A percentile compares a stretch with the other conserved stretches of the same genome.
Evolutionary conservation across 2,888 invertebrate species (phyloP).

Genomic region (Cantharis lateralis): DNA sequence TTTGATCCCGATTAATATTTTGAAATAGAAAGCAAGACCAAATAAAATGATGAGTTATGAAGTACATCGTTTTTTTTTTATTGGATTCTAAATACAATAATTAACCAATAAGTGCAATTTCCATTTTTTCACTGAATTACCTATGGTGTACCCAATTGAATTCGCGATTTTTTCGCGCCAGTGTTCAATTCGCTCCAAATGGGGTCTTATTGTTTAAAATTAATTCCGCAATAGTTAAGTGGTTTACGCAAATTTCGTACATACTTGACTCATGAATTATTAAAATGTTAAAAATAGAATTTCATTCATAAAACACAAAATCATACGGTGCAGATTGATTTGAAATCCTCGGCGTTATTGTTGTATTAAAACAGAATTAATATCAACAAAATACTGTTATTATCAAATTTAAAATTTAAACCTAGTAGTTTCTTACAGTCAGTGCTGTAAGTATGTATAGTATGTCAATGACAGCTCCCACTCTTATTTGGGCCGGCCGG

Average conservation of each 20-base stretch:
- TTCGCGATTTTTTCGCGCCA: not conserved
- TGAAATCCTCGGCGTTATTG: not conserved
- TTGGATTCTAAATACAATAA: not conserved
- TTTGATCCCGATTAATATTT: not conserved
- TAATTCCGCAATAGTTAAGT: not conserved
- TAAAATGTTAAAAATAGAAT: not conserved
- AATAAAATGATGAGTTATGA: not conserved
- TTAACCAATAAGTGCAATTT: not conserved
- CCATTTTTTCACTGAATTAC: not conserved
- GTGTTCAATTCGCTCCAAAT: not conserved
- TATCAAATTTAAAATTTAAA: conserved; percentile 2
- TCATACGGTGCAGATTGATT: not conserved
- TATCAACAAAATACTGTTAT: not conserved
- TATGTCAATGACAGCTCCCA: conserved; percentile 43
- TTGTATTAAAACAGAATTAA: not conserved
- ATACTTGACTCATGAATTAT: not conserved
- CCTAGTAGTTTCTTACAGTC: conserved; percentile 23
- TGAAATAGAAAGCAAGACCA: not conserved
- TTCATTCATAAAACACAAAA: not conserved
- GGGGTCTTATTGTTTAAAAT: not conserved
- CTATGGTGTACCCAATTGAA: not conserved
- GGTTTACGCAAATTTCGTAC: not conserved
- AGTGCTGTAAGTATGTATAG: conserved; percentile 30
- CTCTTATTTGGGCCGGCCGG: conserved; percentile 34
- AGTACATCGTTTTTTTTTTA: not conserved